Conservation (phyloP, 2,113 vertebrate genomes). For the Dromaius novaehollandiae region DNA sequence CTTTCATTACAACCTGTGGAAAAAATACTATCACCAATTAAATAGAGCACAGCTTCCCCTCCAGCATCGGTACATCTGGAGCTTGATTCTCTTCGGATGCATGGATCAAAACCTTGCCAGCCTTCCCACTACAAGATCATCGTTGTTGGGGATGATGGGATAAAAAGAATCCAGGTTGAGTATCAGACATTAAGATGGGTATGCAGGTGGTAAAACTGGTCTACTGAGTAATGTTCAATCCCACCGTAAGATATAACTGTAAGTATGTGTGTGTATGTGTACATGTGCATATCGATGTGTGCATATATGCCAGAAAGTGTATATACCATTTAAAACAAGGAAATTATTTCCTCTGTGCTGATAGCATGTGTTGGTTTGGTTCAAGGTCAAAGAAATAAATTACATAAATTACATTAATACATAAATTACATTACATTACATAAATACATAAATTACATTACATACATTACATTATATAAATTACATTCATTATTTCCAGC, state of each 20-base stretch:
- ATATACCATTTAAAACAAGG: not conserved
- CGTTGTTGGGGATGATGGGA: not conserved
- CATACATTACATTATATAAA: not conserved
- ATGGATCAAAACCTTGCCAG: not conserved
- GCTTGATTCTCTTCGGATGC: not conserved
- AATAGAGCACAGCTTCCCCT: not conserved
- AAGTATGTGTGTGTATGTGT: not conserved
- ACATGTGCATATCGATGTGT: not conserved
- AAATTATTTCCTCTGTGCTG: not conserved
- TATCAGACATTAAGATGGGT: not conserved
- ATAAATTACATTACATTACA: too few species aligned
- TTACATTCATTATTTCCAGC: not conserved
- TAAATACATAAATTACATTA: too few species aligned
- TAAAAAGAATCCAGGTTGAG: not conserved
- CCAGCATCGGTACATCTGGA: not conserved
- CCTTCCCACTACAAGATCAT: not conserved
- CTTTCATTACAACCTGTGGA: slow-evolving; percentile 11
- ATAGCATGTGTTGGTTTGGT: not conserved
- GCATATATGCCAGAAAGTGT: not conserved
- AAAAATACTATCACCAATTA: not conserved
- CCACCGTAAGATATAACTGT: not conserved
- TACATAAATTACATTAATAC: not conserved
- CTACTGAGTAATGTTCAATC: not conserved
- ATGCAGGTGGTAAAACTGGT: not conserved
- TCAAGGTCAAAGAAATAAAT: not conserved